These are phyloP conservation scores for Porites cylindrica DNA, from an alignment of 92 coral and sea anemone genomes.

Conservation along the genomic window DNA sequence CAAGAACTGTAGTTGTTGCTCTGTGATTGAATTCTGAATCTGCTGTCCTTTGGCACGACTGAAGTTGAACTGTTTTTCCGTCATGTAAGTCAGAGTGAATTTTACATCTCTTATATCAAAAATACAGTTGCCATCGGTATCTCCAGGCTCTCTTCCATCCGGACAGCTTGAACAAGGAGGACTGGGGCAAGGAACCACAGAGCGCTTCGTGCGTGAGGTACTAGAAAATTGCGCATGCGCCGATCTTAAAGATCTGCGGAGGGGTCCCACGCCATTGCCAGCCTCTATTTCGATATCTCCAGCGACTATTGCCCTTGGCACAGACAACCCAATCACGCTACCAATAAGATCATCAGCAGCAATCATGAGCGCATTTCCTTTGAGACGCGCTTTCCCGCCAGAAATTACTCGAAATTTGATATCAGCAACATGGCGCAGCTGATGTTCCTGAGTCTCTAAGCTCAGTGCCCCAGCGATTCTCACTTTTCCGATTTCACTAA, in stretches of 20 bases:
- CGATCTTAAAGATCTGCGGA: slow-evolving; percentile 28
- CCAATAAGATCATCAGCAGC: slow-evolving; percentile 59
- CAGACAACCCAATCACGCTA: slow-evolving; percentile 39
- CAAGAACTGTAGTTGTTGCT: slow-evolving; percentile 53
- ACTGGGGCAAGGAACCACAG: slow-evolving; percentile 33
- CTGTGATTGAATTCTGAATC: slow-evolving; percentile 44
- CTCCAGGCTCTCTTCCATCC: slow-evolving; percentile 50
- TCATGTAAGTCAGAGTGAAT: slow-evolving; percentile 52
- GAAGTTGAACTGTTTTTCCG: slow-evolving; percentile 67
- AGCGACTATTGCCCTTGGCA: slow-evolving; percentile 52
- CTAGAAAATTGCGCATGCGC: background rate
- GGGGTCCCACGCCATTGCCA: slow-evolving; percentile 22
- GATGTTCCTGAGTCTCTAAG: slow-evolving; percentile 27
- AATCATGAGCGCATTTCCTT: slow-evolving; percentile 58
- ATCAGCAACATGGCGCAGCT: slow-evolving; percentile 52
- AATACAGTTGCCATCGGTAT: slow-evolving; percentile 67
- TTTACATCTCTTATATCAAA: slow-evolving; percentile 66
- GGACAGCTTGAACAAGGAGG: slow-evolving; percentile 64
- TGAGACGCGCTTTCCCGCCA: slow-evolving; percentile 34
- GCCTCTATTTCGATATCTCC: slow-evolving; percentile 41
- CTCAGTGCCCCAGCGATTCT: slow-evolving; percentile 50
- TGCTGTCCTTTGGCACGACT: slow-evolving; percentile 55
- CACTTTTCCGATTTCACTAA: slow-evolving; percentile 27
- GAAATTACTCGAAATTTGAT: slow-evolving; percentile 37
- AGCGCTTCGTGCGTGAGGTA: slow-evolving; percentile 31